Evolutionary conservation across 2,797 vertebrate species (phyloP).

Genomic region (Hephaestus fuliginosus): DNA sequence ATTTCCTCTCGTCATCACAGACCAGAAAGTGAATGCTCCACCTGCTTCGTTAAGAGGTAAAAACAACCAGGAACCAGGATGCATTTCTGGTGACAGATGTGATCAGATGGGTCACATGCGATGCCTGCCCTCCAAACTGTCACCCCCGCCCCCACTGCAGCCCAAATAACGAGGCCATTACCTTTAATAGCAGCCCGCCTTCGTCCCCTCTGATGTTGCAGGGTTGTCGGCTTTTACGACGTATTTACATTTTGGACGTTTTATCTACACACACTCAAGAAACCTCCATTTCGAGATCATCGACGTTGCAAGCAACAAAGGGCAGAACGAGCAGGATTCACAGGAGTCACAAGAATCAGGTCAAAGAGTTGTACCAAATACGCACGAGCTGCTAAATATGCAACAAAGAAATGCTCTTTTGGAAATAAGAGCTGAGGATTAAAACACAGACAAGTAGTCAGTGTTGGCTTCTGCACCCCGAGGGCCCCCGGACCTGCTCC

Average conservation of each 20-base stretch:
- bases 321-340: slow-evolving; percentile 3
- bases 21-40: slow-evolving; percentile 14
- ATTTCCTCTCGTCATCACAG: slow-evolving; percentile 16
- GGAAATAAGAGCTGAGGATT: slow-evolving; percentile 37
- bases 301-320: slow-evolving; percentile 8
- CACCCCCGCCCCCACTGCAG: slow-evolving; percentile 6
- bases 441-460: slow-evolving; percentile 42
- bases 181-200: slow-evolving; percentile 60
- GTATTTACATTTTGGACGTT: slow-evolving; percentile 38
- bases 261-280: slow-evolving; percentile 23
- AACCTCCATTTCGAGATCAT: neutral
- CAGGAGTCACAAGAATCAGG: neutral
- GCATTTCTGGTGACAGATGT: slow-evolving; percentile 52
- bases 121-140: slow-evolving; percentile 23
- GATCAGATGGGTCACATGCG: slow-evolving; percentile 62
- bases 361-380: neutral
- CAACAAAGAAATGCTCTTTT: slow-evolving; percentile 45
- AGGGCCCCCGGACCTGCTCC: slow-evolving; percentile 41
- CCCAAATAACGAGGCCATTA: slow-evolving; percentile 61
- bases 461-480: slow-evolving; percentile 30
- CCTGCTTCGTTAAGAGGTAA: slow-evolving; percentile 25
- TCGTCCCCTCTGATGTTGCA: slow-evolving; percentile 44
- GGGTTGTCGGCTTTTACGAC: slow-evolving; percentile 38
- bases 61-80: slow-evolving; percentile 32
- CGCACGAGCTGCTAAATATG: neutral